A percentile compares a stretch with the other conserved stretches of the same genome.
These are phyloP conservation scores for Cryptomyrus ogoouensis DNA, from an alignment of 2,113 vertebrate genomes.

Conservation along the genomic window DNA sequence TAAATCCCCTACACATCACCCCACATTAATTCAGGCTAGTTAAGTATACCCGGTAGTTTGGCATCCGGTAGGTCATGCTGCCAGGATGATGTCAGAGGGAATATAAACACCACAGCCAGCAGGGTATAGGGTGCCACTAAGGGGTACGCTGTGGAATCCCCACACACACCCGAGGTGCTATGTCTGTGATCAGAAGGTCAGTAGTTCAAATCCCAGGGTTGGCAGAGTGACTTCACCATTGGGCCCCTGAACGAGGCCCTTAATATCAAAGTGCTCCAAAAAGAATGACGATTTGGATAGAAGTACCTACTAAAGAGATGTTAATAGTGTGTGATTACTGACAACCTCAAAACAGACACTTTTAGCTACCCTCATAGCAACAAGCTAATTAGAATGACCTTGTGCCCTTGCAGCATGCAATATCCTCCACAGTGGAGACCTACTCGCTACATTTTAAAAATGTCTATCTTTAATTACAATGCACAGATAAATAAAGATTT, in stretches of 20 bases:
- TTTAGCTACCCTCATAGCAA: not conserved
- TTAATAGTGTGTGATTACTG: not conserved
- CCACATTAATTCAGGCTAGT: not conserved
- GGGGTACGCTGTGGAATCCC: not conserved
- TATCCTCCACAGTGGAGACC: not conserved
- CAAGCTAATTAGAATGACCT: not conserved
- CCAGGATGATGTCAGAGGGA: not conserved
- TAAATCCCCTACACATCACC: not conserved
- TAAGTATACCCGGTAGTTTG: not conserved
- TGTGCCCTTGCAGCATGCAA: not conserved
- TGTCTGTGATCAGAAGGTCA: not conserved
- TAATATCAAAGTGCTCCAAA: not conserved
- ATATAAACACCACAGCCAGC: not conserved
- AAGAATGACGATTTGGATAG: not conserved
- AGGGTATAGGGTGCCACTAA: not conserved
- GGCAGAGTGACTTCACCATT: not conserved
- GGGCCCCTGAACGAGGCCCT: not conserved
- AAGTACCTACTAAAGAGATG: not conserved
- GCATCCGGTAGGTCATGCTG: not conserved
- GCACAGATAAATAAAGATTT: conserved; percentile 44
- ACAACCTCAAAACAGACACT: not conserved
- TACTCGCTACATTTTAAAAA: conserved; percentile 33
- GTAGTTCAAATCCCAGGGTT: not conserved
- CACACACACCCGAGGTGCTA: not conserved
- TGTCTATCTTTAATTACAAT: conserved; percentile 44